phyloP scores from a whole-genome alignment of 2,888 invertebrate genomes.

The Tanaodytes sp. region DNA sequence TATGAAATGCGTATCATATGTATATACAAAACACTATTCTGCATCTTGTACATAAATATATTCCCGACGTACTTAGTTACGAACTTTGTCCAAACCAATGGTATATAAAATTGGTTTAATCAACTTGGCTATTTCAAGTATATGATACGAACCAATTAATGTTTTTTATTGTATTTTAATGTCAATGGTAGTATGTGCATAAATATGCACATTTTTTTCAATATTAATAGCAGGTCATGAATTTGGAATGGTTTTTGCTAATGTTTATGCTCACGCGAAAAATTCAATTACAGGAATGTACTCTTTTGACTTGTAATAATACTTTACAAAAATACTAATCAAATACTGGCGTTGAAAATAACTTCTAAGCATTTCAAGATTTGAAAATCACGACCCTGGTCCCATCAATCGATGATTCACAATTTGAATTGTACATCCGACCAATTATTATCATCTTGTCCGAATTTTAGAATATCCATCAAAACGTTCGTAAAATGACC shows the following conservation, averaged over 20 bases:
- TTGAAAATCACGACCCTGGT: slow-evolving; percentile 27
- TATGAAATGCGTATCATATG: slow-evolving; percentile 47
- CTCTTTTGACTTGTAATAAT: background rate
- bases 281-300: slow-evolving; percentile 31
- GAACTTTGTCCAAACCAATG: slow-evolving; percentile 30
- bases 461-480: too few relatives aligned
- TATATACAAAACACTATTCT: slow-evolving; percentile 42
- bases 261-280: background rate
- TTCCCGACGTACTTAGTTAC: slow-evolving; percentile 22
- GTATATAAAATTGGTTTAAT: slow-evolving; percentile 14
- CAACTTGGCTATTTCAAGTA: slow-evolving; percentile 5
- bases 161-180: slow-evolving; percentile 11
- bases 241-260: slow-evolving; percentile 18
- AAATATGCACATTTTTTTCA: slow-evolving; percentile 3
- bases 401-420: slow-evolving; percentile 21
- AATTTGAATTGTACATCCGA: too few relatives aligned
- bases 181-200: slow-evolving; percentile 37
- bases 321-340: slow-evolving; percentile 32
- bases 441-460: too few relatives aligned
- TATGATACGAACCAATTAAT: slow-evolving; percentile 16
- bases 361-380: background rate
- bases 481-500: too few relatives aligned
- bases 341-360: slow-evolving; percentile 34
- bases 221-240: background rate
- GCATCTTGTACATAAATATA: slow-evolving; percentile 46